Evolutionary conservation across 2,888 invertebrate genomes (phyloP), one percentile per base, ranked within the genome.

Genomic region (Andricus quercusramuli): DNA sequence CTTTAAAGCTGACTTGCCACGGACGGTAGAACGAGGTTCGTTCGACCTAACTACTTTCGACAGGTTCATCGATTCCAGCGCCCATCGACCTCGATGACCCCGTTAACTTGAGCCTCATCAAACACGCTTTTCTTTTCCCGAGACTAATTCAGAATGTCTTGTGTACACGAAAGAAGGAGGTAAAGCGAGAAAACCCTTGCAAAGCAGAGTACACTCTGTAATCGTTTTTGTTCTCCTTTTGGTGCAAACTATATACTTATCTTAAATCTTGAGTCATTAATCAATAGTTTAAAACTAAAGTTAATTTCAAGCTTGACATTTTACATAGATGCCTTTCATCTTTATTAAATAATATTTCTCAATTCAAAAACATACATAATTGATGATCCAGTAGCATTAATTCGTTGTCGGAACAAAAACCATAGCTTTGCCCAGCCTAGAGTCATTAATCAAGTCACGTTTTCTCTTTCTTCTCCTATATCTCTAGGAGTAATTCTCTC

Each of bases 41-140:
- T 76, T 79, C 79, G 87, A 85, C 83, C 87, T 29, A 70, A 74
- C 74, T 32, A 74, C 74, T 74, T 85, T 84, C 84, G 85, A 78
- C 22, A 59, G 82, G 80, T 78, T 74, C 51, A 32, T 82, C 86
- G 85, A 85, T 85, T 80, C 80, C 64, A 32, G 80, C 79, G 68
- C 70, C 82, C 78, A 80, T 74, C 74, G 74, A 74, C 80, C 29
- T 77, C 68, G 67, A 81, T 79, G 84, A 85, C 85, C 84, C 78
- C 78, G 67, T 81, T 84, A 81, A 81, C 85, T 83, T 84, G 80
- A 84, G 80, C 83, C 84, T 81, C 83, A 79, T 82, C 85, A 81
- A 84, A 79, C 80, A 82, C 51, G 29, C 79, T 65, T 74, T 74
- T 74, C 3, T 74, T 70, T 70, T 51, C 65, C 44, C 25, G n/a